Percentiles rank a stretch among this genome's conserved stretches.
phyloP scores from a whole-genome alignment of 2,888 invertebrate species.

The Philhelius pedissequus region DNA sequence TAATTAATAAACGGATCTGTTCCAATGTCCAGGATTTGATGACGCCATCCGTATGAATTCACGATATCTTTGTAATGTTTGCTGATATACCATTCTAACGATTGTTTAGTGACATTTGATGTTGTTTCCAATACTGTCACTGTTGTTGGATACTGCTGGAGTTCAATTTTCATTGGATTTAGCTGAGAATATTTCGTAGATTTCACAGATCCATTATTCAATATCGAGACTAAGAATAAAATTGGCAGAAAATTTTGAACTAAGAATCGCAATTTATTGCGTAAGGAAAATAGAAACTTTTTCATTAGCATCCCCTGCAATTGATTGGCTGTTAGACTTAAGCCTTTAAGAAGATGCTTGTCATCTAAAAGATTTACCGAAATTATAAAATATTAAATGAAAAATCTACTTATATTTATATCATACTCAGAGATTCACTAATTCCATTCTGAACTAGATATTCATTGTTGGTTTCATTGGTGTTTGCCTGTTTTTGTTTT shows the following conservation, averaged over 20 bases:
- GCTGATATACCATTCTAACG: conserved; percentile 52
- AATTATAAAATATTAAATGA: background rate
- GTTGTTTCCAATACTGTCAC: conserved; percentile 71
- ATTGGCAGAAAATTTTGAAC: conserved; percentile 86
- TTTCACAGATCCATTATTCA: conserved; percentile 61
- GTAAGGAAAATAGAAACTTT: conserved; percentile 81
- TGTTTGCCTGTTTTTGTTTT: background rate
- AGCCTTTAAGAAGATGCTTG: conserved; percentile 62
- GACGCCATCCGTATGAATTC: conserved; percentile 69
- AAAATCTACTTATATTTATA: background rate
- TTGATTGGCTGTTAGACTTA: conserved; percentile 80
- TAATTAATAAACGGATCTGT: conserved; percentile 67
- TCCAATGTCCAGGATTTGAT: conserved; percentile 60
- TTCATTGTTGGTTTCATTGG: background rate
- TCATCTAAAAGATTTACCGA: conserved; percentile 71
- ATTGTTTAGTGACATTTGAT: background rate
- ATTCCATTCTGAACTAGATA: background rate
- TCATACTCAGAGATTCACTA: conserved; percentile 2
- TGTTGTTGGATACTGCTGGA: conserved; percentile 72
- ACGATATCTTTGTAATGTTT: conserved; percentile 71
- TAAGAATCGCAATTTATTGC: conserved; percentile 84
- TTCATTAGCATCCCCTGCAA: conserved; percentile 85
- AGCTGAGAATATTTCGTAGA: conserved; percentile 77
- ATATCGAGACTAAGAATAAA: conserved; percentile 79
- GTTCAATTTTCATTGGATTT: conserved; percentile 76